Evolutionary conservation across 2,113 vertebrate species (phyloP), one percentile per base, ranked within the genome.

Genomic region (Lepus americanus): DNA sequence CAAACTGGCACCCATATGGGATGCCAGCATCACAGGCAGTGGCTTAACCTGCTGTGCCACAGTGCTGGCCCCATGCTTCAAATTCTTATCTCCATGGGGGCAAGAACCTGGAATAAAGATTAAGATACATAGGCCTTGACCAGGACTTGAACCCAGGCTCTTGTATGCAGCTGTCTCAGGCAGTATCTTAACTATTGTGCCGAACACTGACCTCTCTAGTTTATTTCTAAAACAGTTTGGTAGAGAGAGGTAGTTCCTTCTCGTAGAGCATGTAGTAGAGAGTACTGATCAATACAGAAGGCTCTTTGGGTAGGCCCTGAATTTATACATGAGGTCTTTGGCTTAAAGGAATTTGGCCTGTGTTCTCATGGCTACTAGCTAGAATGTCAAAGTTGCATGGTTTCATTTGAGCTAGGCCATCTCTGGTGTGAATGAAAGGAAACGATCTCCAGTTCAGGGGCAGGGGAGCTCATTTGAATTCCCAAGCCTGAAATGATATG

Each of bases 241-340:
- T 39, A 59, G n/a, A 16, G 22, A 82, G 3, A 16, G 27, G 0
- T 31, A 36, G 9, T 73, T 77, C n/a, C 44, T 74, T 72, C n/a
- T 44, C 69, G 59, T 51, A 92, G 33, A 73, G 14, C n/a, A 78
- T 53, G 39, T 88, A 76, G 74, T 84, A 86, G 66, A 63, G 69
- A 92, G 55, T 19, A 25, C 17, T 69, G 25, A 12, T 83, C 53
- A 66, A 8, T 69, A 31, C 27, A 53, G 31, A 66, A 72, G 74
- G 17, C 36, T 73, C 25, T 9, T 23, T 86, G 61, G 29, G 31
- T 53, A n/a, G 5, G 36, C n/a, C 16, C 29, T 39, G 31, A 39
- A 88, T 85, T 96, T 85, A 67, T 69, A 63, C 23, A n/a, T 25
- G 39, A 72, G 49, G 8, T 87, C 92, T 94, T 76, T 90, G 31